These are phyloP conservation scores for Ichneumoninae sp. DNA, from an alignment of 2,888 invertebrate species.

Conservation along the genomic window DNA sequence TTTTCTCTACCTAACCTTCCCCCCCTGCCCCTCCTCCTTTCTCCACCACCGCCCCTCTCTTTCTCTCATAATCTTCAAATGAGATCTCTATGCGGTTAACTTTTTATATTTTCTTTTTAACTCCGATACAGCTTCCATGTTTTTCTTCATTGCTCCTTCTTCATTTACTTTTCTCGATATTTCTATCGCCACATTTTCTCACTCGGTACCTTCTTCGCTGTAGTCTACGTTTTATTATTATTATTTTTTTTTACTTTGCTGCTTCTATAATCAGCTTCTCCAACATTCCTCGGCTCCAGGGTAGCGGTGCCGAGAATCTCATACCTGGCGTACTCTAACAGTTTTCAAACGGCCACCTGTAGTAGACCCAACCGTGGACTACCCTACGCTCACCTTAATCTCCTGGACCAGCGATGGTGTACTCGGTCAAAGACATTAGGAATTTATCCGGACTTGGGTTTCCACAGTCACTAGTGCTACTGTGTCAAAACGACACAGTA, in stretches of 20 bases:
- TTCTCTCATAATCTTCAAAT: background rate
- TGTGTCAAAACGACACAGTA: background rate
- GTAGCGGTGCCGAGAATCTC: slow-evolving; percentile 54
- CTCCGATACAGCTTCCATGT: slow-evolving; percentile 29
- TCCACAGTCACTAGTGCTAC: background rate
- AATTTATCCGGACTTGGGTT: slow-evolving; percentile 11
- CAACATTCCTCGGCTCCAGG: slow-evolving; percentile 60
- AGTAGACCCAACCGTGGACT: slow-evolving; percentile 4
- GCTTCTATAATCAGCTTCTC: slow-evolving; percentile 38
- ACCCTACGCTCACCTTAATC: slow-evolving; percentile 39
- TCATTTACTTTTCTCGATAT: slow-evolving; percentile 66
- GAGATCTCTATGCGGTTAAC: background rate
- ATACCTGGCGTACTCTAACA: slow-evolving; percentile 65
- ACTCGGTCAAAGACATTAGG: slow-evolving; percentile 7
- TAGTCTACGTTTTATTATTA: slow-evolving; percentile 52
- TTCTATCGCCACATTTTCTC: slow-evolving; percentile 31
- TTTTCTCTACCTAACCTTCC: background rate
- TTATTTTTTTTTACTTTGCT: slow-evolving; percentile 43
- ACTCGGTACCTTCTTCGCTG: slow-evolving; percentile 39
- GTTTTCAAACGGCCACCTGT: slow-evolving; percentile 54
- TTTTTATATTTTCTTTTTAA: slow-evolving; percentile 25
- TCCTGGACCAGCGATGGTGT: background rate
- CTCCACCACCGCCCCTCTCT: background rate
- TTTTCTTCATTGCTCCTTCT: slow-evolving; percentile 68
- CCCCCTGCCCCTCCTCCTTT: background rate